These are phyloP conservation scores for Drosophila saltans DNA, from an alignment of 1,140 invertebrate genomes.

Conservation along the genomic window DNA sequence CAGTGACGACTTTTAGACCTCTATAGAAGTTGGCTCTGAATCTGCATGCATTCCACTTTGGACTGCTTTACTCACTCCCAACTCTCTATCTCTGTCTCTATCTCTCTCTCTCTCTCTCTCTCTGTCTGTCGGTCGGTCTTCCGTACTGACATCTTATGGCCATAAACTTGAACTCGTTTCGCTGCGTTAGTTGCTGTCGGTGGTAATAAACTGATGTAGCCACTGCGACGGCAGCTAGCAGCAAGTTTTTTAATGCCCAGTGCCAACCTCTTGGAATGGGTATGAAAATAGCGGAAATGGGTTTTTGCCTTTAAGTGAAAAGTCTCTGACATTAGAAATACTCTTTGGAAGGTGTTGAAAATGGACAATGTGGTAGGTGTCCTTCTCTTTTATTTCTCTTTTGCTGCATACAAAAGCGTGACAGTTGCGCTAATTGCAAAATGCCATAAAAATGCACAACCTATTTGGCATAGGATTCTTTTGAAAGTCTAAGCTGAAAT, in stretches of 20 bases:
- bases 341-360: conserved; percentile 69
- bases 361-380: conserved; percentile 41
- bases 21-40: conserved; percentile 3
- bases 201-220: conserved; percentile 46
- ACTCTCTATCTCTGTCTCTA: conserved; percentile 9
- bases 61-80: not conserved
- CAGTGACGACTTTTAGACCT: conserved; percentile 67
- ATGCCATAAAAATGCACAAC: conserved; percentile 69
- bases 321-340: conserved; percentile 44
- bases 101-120: conserved; percentile 15
- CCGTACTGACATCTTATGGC: conserved; percentile 42
- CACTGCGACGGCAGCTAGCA: conserved; percentile 17
- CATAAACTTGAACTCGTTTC: conserved; percentile 79
- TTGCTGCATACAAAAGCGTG: conserved; percentile 39
- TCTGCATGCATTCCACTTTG: conserved; percentile 10
- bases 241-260: conserved; percentile 56
- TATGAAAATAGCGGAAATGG: conserved; percentile 72
- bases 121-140: not conserved
- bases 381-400: conserved; percentile 2
- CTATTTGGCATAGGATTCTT: conserved; percentile 43
- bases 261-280: conserved; percentile 14
- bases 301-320: conserved; percentile 61
- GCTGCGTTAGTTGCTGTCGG: conserved; percentile 50
- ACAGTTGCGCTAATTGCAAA: conserved; percentile 72
- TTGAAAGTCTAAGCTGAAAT: conserved; percentile 26